Evolutionary conservation across 2,113 vertebrate species (phyloP), one percentile per base, ranked within the genome.

Genomic region (Engraulis encrasicolus): DNA sequence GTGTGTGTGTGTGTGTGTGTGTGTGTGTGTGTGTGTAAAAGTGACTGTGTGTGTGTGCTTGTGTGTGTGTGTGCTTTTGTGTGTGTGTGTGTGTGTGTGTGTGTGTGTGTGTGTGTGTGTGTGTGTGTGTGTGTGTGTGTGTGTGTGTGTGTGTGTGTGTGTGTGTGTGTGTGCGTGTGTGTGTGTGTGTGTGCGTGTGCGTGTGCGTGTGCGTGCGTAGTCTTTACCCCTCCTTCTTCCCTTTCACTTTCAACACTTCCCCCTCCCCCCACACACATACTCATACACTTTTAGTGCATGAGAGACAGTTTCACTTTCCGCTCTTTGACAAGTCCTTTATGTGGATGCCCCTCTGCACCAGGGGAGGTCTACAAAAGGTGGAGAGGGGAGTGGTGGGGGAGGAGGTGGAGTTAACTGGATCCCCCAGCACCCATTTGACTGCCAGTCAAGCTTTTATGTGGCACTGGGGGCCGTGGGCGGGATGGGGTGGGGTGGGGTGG

Each of bases 141-240:
- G n/a, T n/a, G n/a, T n/a, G n/a, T n/a, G n/a, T n/a, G n/a, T n/a
- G n/a, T n/a, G n/a, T n/a, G n/a, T n/a, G n/a, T n/a, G n/a, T n/a
- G n/a, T n/a, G n/a, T n/a, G n/a, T n/a, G n/a, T n/a, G n/a, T n/a
- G n/a, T n/a, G n/a, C n/a, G n/a, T n/a, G n/a, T 66, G 58, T 31
- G 58, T 89, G 89, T 86, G 87, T 83, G 87, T 58, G 86, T 92
- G n/a, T 31, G 0, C 5, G 52, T 54, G 52, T 54, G 52, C 20
- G 52, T 54, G 52, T 54, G 52, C 20, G 19, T 54, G 52, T 27
- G 19, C 34, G 6, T 31, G 27, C 18, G 36, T 84, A 31, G 17
- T 19, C 78, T 23, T 38, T 38, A 52, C 20, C 80, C 78, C 81
- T 45, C 45, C 61, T 61, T 81, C 27, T 78, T n/a, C n/a, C 14